A percentile compares a stretch with the other conserved stretches of the same genome.
Evolutionary conservation across 2,797 vertebrate species (phyloP).

Genomic region (Microctenopoma stevenorrisi): DNA sequence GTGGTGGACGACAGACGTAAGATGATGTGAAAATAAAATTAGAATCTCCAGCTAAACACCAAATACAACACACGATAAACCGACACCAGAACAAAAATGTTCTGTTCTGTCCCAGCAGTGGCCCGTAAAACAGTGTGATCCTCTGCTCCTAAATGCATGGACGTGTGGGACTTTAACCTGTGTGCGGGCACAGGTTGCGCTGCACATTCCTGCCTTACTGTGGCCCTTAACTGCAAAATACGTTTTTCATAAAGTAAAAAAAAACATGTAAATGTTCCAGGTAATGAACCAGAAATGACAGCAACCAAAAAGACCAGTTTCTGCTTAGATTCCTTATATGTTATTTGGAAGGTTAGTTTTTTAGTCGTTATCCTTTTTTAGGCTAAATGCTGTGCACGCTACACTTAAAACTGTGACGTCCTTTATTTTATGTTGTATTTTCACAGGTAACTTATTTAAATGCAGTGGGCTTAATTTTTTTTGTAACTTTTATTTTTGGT

Average conservation of each 20-base stretch:
- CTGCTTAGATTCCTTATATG: too few relatives aligned
- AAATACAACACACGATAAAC: constrained; percentile 4
- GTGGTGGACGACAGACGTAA: not conserved
- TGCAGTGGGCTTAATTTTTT: constrained; percentile 11
- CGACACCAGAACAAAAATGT: not conserved
- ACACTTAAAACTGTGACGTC: not conserved
- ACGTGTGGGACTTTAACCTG: not conserved
- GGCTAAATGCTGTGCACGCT: not conserved
- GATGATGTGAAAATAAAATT: not conserved
- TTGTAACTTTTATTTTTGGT: not conserved
- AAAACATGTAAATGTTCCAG: not conserved
- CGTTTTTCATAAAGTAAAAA: not conserved
- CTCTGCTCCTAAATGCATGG: not conserved
- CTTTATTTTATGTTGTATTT: not conserved
- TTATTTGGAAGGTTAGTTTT: not conserved
- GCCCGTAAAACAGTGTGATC: not conserved
- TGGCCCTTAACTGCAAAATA: constrained; percentile 1
- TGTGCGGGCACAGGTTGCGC: not conserved
- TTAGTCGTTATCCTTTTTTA: not conserved
- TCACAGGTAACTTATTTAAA: constrained; percentile 1
- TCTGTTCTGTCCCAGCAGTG: not conserved
- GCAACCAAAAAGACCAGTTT: too few relatives aligned
- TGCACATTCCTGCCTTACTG: not conserved
- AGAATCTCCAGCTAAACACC: constrained; percentile 1
- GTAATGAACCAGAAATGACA: not conserved